Evolutionary conservation across 2,113 vertebrate species (phyloP).

Genomic region (Ctenomys sociabilis): DNA sequence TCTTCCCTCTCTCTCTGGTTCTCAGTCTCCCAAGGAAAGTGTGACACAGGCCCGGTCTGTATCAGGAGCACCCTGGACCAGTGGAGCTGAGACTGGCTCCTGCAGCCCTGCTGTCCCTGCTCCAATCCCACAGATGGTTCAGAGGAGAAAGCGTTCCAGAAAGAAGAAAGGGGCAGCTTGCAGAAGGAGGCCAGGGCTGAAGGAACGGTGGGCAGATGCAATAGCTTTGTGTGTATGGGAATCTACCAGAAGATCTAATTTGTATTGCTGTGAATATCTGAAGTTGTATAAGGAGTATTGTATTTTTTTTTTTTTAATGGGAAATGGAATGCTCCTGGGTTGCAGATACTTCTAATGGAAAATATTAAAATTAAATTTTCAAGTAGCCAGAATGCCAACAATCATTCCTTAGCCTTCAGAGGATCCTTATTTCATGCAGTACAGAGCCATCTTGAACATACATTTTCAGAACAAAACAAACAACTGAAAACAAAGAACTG

Average conservation of each 20-base stretch:
- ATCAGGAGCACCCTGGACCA: background rate
- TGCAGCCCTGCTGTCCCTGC: fast-evolving
- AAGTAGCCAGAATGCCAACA: background rate
- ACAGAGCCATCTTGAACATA: background rate
- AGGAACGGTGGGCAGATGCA: background rate
- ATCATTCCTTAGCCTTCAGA: background rate
- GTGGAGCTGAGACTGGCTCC: background rate
- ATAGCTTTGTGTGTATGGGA: background rate
- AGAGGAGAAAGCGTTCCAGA: background rate
- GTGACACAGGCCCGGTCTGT: background rate
- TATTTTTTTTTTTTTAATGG: background rate
- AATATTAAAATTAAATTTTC: background rate
- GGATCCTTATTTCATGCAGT: background rate
- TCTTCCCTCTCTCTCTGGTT: background rate
- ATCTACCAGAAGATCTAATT: background rate
- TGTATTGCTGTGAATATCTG: background rate
- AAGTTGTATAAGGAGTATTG: background rate
- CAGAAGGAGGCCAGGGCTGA: background rate
- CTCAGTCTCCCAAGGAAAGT: background rate
- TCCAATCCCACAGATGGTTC: background rate
- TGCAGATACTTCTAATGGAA: background rate
- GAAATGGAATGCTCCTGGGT: no score
- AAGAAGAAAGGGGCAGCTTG: background rate
- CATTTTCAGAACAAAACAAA: background rate
- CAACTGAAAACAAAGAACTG: background rate